Percentiles rank a stretch among this genome's conserved stretches.
phyloP scores from a whole-genome alignment of 2,888 invertebrate species.

The Catocala nupta region DNA sequence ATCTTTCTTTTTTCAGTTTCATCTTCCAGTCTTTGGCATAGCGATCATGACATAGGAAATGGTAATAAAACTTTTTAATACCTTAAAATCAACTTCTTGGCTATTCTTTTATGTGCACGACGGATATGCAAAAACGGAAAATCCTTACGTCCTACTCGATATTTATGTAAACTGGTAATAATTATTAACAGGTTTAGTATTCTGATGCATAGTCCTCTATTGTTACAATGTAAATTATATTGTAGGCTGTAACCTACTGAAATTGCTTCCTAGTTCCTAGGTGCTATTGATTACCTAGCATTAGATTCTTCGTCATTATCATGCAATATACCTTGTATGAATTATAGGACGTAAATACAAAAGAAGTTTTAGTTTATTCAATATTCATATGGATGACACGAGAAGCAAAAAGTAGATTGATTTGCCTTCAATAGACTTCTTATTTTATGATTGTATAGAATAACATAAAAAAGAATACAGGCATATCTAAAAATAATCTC shows the following conservation, averaged over 20 bases:
- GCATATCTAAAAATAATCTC: not conserved
- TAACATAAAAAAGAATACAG: not conserved
- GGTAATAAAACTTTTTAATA: not conserved
- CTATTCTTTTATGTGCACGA: not conserved
- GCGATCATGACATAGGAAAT: conserved; percentile 1
- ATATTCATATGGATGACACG: not conserved
- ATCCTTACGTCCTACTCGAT: conserved; percentile 46
- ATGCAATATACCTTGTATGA: not conserved
- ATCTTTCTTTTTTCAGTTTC: conserved; percentile 12
- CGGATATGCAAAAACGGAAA: conserved; percentile 38
- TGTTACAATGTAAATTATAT: conserved; percentile 42
- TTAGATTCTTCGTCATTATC: not conserved
- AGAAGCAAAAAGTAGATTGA: not conserved
- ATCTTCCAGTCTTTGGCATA: conserved; percentile 5
- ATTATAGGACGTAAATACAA: not conserved
- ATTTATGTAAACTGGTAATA: conserved; percentile 34
- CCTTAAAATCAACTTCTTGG: not conserved
- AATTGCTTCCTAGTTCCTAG: conserved; percentile 54
- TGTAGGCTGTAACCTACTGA: conserved; percentile 43
- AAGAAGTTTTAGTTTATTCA: not conserved
- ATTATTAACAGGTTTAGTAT: conserved; percentile 39
- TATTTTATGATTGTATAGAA: too few relatives aligned
- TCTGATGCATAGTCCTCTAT: conserved; percentile 32
- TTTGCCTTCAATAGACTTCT: too few relatives aligned
- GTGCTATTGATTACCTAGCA: conserved; percentile 10